phyloP scores from a whole-genome alignment of 1,140 invertebrate genomes.

The Temnothorax curvispinosus region DNA sequence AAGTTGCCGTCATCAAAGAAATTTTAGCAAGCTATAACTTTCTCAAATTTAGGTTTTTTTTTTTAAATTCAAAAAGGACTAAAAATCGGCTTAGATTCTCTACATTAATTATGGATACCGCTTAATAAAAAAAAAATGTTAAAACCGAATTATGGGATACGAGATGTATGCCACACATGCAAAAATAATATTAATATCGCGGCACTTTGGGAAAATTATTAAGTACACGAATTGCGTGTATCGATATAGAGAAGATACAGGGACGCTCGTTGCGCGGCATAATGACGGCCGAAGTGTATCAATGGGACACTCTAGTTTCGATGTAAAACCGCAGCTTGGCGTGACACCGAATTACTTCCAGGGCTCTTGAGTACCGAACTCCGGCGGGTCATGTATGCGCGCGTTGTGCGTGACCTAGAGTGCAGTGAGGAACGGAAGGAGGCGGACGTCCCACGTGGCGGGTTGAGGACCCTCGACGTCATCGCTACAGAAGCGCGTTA shows the following conservation, averaged over 20 bases:
- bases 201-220: neutral
- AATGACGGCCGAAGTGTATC: slow-evolving; percentile 63
- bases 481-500: slow-evolving; percentile 74
- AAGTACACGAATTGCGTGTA: slow-evolving; percentile 22
- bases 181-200: slow-evolving; percentile 6
- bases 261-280: slow-evolving; percentile 26
- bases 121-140: too few species aligned
- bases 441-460: slow-evolving; percentile 77
- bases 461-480: slow-evolving; percentile 81
- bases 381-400: slow-evolving; percentile 56
- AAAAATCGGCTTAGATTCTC: too few species aligned
- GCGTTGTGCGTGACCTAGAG: slow-evolving; percentile 62
- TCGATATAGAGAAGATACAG: neutral
- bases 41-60: too few species aligned
- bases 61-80: too few species aligned
- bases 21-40: too few species aligned
- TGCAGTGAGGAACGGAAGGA: slow-evolving; percentile 68
- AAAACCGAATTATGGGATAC: neutral
- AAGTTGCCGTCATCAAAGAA: too few species aligned
- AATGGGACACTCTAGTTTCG: slow-evolving; percentile 76
- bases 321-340: slow-evolving; percentile 83
- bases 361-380: slow-evolving; percentile 69
- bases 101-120: too few species aligned
- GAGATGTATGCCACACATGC: neutral
- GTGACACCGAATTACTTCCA: slow-evolving; percentile 81